These are phyloP conservation scores for Cephus rjabovi DNA, from an alignment of 2,888 invertebrate genomes.

Conservation along the genomic window DNA sequence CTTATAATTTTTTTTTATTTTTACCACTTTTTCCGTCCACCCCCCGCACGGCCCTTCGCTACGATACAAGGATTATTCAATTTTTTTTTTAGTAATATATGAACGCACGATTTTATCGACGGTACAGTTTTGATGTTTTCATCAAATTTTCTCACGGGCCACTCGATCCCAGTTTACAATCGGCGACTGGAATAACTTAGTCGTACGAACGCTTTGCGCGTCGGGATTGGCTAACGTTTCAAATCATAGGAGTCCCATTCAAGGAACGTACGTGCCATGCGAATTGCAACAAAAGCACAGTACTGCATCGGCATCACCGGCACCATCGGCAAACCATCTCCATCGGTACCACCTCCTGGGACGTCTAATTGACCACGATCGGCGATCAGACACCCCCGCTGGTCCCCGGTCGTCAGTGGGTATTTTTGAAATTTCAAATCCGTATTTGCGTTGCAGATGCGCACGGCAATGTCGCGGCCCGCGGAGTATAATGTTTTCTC, in stretches of 20 bases:
- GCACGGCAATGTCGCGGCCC: constrained; percentile 58
- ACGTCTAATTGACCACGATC: constrained; percentile 63
- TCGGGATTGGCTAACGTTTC: constrained; percentile 51
- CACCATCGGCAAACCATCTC: constrained; percentile 17
- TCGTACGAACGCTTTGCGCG: neutral
- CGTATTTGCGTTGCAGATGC: constrained; percentile 66
- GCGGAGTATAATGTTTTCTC: constrained; percentile 65
- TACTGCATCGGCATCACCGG: neutral
- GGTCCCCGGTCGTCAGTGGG: constrained; percentile 20
- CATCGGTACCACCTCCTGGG: constrained; percentile 26
- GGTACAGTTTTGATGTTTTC: neutral
- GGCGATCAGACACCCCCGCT: constrained; percentile 50
- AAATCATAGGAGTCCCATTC: constrained; percentile 54
- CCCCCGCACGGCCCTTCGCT: neutral
- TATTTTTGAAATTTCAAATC: constrained; percentile 67
- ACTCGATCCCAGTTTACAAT: neutral
- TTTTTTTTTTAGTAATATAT: too few relatives aligned
- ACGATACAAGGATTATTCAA: neutral
- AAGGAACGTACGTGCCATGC: constrained; percentile 49
- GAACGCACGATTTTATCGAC: too few relatives aligned
- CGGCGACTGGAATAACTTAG: neutral
- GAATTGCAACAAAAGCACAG: neutral
- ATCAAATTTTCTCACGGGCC: neutral
- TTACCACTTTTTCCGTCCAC: constrained; percentile 1
- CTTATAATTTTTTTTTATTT: neutral